These are phyloP conservation scores for Oligia strigilis DNA, from an alignment of 2,888 invertebrate genomes.

Conservation along the genomic window DNA sequence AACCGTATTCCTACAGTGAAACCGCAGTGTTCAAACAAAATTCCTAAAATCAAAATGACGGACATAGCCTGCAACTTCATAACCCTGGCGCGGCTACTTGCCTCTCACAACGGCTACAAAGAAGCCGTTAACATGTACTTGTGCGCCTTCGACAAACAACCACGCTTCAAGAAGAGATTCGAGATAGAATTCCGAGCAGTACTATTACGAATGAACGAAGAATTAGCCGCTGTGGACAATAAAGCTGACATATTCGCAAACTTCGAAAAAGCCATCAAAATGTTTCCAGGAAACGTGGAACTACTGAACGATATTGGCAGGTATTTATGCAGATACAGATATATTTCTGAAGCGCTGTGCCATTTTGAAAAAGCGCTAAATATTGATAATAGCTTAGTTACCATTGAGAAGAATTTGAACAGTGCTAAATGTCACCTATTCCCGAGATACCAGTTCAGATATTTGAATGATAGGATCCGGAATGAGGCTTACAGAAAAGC, in stretches of 20 bases:
- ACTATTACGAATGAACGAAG: slow-evolving; percentile 41
- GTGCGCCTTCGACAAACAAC: slow-evolving; percentile 43
- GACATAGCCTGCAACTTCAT: slow-evolving; percentile 29
- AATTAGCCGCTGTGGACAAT: slow-evolving; percentile 28
- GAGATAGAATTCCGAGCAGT: slow-evolving; percentile 41
- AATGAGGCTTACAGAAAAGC: slow-evolving; percentile 59
- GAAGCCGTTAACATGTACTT: slow-evolving; percentile 49
- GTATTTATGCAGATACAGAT: slow-evolving; percentile 73
- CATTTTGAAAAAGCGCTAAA: slow-evolving; percentile 87
- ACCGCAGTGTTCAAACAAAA: neutral
- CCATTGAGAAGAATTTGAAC: slow-evolving; percentile 62
- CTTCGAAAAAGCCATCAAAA: slow-evolving; percentile 43
- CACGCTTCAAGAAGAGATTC: slow-evolving; percentile 16
- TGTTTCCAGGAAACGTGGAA: slow-evolving; percentile 35
- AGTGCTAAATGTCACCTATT: slow-evolving; percentile 45
- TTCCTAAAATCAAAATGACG: slow-evolving; percentile 5
- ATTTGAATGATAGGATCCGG: slow-evolving; percentile 47
- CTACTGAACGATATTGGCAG: slow-evolving; percentile 52
- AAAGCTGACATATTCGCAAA: slow-evolving; percentile 47
- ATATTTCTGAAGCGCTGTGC: slow-evolving; percentile 84
- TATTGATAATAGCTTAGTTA: slow-evolving; percentile 83
- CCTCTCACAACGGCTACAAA: slow-evolving; percentile 21
- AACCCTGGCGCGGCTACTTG: slow-evolving; percentile 35
- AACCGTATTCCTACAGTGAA: neutral
- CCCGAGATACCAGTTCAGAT: slow-evolving; percentile 39